Evolutionary conservation across 2,113 vertebrate species (phyloP).

Genomic region (Dissostichus mawsoni): DNA sequence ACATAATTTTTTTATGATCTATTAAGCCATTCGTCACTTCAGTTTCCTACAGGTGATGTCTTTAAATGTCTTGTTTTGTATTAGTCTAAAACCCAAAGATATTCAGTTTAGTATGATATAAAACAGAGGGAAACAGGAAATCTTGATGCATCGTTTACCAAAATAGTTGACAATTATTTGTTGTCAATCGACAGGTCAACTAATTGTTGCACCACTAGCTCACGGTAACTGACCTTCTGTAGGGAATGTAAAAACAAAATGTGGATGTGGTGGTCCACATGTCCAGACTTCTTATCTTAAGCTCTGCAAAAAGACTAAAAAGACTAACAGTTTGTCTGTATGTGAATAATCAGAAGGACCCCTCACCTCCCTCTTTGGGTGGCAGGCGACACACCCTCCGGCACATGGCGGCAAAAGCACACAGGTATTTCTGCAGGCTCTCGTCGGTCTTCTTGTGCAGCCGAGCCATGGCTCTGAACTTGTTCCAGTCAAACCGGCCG

Average conservation of each 20-base stretch:
- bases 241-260: background rate
- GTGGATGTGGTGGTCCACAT: background rate
- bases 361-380: conserved; percentile 92
- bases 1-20: too few species aligned
- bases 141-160: too few species aligned
- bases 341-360: background rate
- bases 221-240: too few species aligned
- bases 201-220: too few species aligned
- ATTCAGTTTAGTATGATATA: too few species aligned
- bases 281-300: background rate
- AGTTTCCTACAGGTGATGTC: too few species aligned
- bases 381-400: conserved; percentile 95
- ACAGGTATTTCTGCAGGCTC: conserved; percentile 97
- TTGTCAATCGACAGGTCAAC: too few species aligned
- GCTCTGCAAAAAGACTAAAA: background rate
- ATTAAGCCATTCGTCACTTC: too few species aligned
- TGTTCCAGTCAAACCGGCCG: conserved; percentile 96
- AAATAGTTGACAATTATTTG: too few species aligned
- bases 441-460: conserved; percentile 98
- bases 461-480: conserved; percentile 97
- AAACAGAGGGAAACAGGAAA: too few species aligned
- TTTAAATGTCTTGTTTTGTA: too few species aligned
- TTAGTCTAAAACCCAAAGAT: too few species aligned
- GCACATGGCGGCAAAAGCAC: conserved; percentile 97
- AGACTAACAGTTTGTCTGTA: background rate